Evolutionary conservation across 2,888 invertebrate genomes (phyloP), one percentile per base, ranked within the genome.

Genomic region (Drosophila nr. perissopoda): DNA sequence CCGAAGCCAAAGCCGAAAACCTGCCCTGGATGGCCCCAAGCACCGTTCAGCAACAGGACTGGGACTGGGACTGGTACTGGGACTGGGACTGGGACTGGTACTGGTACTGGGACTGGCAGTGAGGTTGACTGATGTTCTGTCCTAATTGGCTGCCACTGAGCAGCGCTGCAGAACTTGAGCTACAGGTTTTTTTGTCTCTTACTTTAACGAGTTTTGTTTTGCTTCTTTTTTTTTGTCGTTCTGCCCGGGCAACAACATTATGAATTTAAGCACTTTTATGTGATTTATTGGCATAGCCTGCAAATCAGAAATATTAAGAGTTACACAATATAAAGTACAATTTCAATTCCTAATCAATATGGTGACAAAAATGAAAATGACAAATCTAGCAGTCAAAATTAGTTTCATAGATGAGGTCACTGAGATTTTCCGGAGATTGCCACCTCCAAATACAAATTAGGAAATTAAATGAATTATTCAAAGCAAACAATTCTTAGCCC

Each of bases 81-180:
- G 3, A n/a, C 33, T 34, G 53, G 48, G 27, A 34, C 21, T 21
- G 21, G 21, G 21, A n/a, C 27, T 31, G 31, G 31, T 0, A 31
- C 31, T 31, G 31, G 10, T 3, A 33, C 3, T 40, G 49, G 42
- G 11, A 21, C 46, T 29, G 29, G 58, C 48, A 29, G 40, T 51
- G 46, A 36, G 48, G 38, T 40, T 58, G 54, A 58, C 75, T 74
- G 69, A 61, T 79, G 69, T 81, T 88, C 77, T 88, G 64, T 59
- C 89, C 89, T 83, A 86, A 83, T 83, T 83, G 83, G 89, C 81
- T 88, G 87, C 70, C 83, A 86, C 86, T 83, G 77, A 83, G 74
- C 69, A 86, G 77, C 63, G 40, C 18, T 36, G 59, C 53, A 53
- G 40, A 82, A 67, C 64, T 85, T 82, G 60, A 66, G 69, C 79